Conservation (phyloP, 1,140 invertebrate species). For the Panagrolaimus sp. region DNA sequence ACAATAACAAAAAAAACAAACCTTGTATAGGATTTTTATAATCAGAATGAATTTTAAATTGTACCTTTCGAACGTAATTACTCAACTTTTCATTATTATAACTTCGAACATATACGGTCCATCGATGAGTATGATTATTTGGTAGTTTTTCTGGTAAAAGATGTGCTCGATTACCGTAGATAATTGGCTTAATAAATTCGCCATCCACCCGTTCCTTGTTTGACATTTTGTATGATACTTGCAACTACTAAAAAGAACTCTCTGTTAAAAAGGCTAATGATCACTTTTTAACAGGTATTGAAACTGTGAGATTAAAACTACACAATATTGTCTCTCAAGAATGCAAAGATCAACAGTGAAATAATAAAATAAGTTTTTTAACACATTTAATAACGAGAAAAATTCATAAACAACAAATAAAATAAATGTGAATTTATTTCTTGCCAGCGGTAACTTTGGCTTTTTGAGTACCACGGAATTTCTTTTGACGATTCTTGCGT, state of each 20-base stretch:
- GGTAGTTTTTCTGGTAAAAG: slow-evolving; percentile 97
- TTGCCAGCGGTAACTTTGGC: slow-evolving; percentile 81
- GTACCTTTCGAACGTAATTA: slow-evolving; percentile 62
- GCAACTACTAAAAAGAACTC: no score
- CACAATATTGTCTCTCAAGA: background rate
- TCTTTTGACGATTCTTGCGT: slow-evolving; percentile 99
- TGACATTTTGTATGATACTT: no score
- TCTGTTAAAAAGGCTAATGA: no score
- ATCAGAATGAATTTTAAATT: slow-evolving; percentile 95
- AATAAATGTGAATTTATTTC: slow-evolving; percentile 57
- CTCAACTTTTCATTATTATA: slow-evolving; percentile 68
- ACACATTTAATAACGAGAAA: background rate
- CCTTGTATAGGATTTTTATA: slow-evolving; percentile 84
- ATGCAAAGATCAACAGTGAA: background rate
- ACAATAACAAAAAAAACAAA: slow-evolving; percentile 9
- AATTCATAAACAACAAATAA: slow-evolving; percentile 4
- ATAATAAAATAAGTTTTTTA: background rate
- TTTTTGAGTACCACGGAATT: slow-evolving; percentile 96
- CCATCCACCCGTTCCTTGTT: background rate
- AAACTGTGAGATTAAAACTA: background rate
- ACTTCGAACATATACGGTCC: slow-evolving; percentile 95
- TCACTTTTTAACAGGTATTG: background rate
- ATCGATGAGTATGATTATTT: slow-evolving; percentile 96
- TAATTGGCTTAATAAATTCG: slow-evolving; percentile 73
- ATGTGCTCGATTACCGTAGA: slow-evolving; percentile 89